These are phyloP conservation scores for Stictonetta naevosa DNA, from an alignment of 2,113 vertebrate species.

Conservation along the genomic window DNA sequence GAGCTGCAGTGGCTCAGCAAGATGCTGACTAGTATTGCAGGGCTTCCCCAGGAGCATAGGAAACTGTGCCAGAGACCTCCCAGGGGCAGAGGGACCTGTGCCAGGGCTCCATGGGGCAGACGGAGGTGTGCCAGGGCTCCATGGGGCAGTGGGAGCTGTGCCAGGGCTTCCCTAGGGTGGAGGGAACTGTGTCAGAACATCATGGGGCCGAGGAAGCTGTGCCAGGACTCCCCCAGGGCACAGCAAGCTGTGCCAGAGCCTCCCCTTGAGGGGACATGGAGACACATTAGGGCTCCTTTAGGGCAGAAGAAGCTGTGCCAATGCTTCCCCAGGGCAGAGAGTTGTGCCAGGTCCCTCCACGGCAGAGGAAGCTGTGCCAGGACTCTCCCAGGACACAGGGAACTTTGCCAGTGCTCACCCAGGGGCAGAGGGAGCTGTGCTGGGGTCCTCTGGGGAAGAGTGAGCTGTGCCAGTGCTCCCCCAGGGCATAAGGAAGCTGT, in stretches of 20 bases:
- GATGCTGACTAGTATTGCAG: background rate
- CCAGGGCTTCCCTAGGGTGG: background rate
- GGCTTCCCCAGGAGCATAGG: background rate
- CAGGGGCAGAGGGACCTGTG: background rate
- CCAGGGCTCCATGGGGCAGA: background rate
- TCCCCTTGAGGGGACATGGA: background rate
- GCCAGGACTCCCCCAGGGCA: background rate
- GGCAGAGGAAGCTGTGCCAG: background rate
- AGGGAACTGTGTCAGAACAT: background rate
- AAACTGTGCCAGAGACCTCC: background rate
- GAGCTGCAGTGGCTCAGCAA: background rate
- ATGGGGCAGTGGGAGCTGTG: background rate
- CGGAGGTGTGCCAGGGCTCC: background rate
- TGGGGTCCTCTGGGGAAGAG: background rate
- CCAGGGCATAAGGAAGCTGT: background rate
- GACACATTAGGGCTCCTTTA: background rate
- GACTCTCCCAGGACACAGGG: background rate
- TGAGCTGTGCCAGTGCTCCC: background rate
- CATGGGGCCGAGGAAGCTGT: background rate
- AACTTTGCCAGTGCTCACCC: slow-evolving; percentile 5
- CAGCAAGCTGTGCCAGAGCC: background rate
- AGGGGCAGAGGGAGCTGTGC: background rate
- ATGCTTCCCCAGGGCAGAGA: background rate
- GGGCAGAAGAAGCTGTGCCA: background rate
- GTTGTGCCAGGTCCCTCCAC: background rate